Percentiles rank a stretch among this genome's conserved stretches.
These are phyloP conservation scores for Notolabrus celidotus DNA, from an alignment of 2,797 vertebrate species.

Conservation along the genomic window DNA sequence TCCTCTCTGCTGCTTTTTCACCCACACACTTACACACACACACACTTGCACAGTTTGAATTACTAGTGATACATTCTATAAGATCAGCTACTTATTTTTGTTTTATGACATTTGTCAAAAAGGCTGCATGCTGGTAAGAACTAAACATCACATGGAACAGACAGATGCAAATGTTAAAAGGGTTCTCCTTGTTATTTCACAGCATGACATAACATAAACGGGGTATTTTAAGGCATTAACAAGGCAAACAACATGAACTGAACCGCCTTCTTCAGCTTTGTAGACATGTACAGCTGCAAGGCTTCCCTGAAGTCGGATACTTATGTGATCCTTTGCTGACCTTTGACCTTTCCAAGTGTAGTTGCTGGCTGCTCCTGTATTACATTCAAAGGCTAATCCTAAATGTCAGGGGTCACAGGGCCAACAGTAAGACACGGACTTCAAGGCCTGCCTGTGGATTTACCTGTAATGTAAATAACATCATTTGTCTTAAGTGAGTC, in stretches of 20 bases:
- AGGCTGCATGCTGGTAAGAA: neutral
- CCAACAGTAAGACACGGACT: conserved; percentile 34
- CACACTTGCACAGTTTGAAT: neutral
- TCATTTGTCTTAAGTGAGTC: conserved; percentile 6
- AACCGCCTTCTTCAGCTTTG: neutral
- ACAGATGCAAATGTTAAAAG: conserved; percentile 1
- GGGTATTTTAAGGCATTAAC: conserved; percentile 1
- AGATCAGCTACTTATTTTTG: conserved; percentile 26
- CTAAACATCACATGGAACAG: neutral
- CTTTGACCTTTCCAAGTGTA: conserved; percentile 42
- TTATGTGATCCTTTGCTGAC: conserved; percentile 41
- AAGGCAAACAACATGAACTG: neutral
- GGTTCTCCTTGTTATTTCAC: neutral
- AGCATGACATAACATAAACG: neutral
- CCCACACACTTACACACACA: neutral
- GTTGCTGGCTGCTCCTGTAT: conserved; percentile 18
- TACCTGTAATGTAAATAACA: conserved; percentile 29
- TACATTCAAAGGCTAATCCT: conserved; percentile 23
- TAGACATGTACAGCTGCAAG: neutral
- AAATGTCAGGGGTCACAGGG: conserved; percentile 54
- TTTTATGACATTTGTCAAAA: conserved; percentile 19
- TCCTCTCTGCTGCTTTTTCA: conserved; percentile 18
- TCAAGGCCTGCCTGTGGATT: conserved; percentile 10
- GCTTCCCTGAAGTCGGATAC: conserved; percentile 26
- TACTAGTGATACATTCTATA: conserved; percentile 19